phyloP scores from a whole-genome alignment of 2,888 invertebrate genomes.

The Ptilodon capucinus region DNA sequence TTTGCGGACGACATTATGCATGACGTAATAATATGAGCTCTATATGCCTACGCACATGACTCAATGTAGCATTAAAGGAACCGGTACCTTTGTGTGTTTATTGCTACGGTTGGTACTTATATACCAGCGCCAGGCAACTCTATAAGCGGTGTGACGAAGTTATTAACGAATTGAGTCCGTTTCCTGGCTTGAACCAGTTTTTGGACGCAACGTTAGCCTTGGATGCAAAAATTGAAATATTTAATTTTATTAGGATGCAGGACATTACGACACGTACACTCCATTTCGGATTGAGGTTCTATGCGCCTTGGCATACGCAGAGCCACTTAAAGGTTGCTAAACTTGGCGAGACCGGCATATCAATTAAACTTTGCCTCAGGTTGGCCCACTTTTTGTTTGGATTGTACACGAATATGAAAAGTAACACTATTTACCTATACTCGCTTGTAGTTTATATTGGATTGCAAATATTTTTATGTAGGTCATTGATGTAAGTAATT shows the following conservation, averaged over 20 bases:
- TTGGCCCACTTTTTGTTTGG: conserved; percentile 56
- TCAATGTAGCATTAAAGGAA: conserved; percentile 22
- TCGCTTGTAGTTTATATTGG: neutral
- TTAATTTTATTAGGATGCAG: conserved; percentile 23
- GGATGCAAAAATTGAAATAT: neutral
- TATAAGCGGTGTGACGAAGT: neutral
- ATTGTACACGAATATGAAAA: conserved; percentile 44
- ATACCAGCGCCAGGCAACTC: neutral
- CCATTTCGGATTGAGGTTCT: conserved; percentile 42
- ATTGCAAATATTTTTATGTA: conserved; percentile 2
- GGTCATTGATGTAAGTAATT: no score
- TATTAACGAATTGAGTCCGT: neutral
- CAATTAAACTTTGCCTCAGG: conserved; percentile 55
- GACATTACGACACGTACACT: conserved; percentile 39
- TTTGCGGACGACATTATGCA: conserved; percentile 28
- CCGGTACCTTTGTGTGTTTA: neutral
- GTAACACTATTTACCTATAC: conserved; percentile 18
- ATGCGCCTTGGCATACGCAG: conserved; percentile 40
- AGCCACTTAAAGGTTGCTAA: conserved; percentile 51
- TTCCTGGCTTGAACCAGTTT: neutral
- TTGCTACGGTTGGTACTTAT: neutral
- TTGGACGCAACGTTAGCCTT: neutral
- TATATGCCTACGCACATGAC: conserved; percentile 31
- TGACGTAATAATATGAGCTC: conserved; percentile 39
- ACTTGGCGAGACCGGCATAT: conserved; percentile 59